Percentiles rank a stretch among this genome's conserved stretches.
phyloP scores from a whole-genome alignment of 2,888 invertebrate species.

The Diachrysia chrysitis region DNA sequence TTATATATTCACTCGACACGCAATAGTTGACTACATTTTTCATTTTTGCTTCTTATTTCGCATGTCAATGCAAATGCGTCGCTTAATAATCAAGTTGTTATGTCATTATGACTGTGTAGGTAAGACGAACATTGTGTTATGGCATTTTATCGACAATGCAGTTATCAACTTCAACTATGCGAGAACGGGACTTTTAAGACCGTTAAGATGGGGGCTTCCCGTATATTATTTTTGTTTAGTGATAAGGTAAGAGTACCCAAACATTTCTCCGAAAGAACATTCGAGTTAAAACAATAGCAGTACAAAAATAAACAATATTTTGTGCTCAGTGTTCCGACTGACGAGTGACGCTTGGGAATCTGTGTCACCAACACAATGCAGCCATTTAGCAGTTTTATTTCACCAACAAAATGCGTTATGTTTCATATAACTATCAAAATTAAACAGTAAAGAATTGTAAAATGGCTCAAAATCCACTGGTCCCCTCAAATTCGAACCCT shows the following conservation, averaged over 20 bases:
- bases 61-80: neutral
- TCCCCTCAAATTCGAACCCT: too few relatives aligned
- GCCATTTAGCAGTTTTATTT: conserved; percentile 44
- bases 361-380: conserved; percentile 55
- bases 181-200: neutral
- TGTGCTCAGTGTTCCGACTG: conserved; percentile 15
- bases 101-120: neutral
- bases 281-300: conserved; percentile 39
- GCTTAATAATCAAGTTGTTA: neutral
- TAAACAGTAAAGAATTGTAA: neutral
- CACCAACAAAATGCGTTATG: conserved; percentile 22
- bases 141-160: neutral
- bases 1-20: neutral
- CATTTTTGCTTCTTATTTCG: neutral
- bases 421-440: neutral
- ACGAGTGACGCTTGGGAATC: conserved; percentile 46
- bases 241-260: neutral
- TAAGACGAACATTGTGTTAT: neutral
- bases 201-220: neutral
- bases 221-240: neutral
- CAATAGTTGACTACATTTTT: neutral
- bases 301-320: conserved; percentile 35
- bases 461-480: too few relatives aligned
- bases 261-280: conserved; percentile 12
- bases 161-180: neutral